Evolutionary conservation across 2,888 invertebrate genomes (phyloP), one percentile per base, ranked within the genome.

Genomic region (Podotricha telesiphe): DNA sequence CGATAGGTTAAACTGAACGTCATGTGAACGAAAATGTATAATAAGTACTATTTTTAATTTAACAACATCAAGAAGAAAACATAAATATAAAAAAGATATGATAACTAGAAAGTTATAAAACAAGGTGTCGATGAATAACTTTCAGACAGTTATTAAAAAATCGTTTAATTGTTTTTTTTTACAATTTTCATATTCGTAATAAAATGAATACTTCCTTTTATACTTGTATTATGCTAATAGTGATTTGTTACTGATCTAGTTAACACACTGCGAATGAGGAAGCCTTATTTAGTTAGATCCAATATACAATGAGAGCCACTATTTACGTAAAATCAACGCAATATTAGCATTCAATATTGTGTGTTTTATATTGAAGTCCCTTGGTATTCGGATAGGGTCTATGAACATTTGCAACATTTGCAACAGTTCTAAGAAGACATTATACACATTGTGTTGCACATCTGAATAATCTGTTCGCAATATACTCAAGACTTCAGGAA

Each of bases 381-480:
- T 8, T 47, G 10, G 22, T 66, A 37, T 48, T 48, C n/a, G 50
- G 17, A 59, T 34, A 66, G 15, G 58, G 13, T 45, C n/a, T 55
- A 56, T 42, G 5, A 34, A 45, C 47, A 65, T 45, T 47, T 65
- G 45, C 48, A 48, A 62, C n/a, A n/a, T n/a, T n/a, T n/a, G n/a
- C n/a, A n/a, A n/a, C n/a, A n/a, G n/a, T 62, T 62, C 48, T 48
- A 62, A 48, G 61, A 61, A 47, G 48, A 48, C 34, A 48, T 62
- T 62, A 62, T 48, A 34, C 8, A 48, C 47, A 62, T 37, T 37
- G 62, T 62, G 48, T 34, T 34, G 47, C 37, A 37, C 19, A 19
- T 62, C 48, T 62, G 48, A 48, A 48, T 62, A 62, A 48, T 48
- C 62, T 19, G 28, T 15, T 28, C 19, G 48, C 28, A 37, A 34